Conservation (phyloP, 1,140 invertebrate species). For the Lordiphosa stackelbergi region DNA sequence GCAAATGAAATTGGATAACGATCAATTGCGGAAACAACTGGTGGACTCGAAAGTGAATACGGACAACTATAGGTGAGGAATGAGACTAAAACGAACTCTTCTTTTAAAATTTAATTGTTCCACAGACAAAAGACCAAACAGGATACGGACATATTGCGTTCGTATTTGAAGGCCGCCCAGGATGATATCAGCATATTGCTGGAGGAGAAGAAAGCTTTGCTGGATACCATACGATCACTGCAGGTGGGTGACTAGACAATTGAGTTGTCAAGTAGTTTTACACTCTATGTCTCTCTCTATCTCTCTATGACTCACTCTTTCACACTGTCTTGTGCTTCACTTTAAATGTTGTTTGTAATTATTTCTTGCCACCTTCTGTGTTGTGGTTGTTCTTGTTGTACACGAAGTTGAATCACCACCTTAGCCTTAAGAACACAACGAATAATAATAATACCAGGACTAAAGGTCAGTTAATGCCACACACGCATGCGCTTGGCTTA, state of each 20-base stretch:
- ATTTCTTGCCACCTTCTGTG: constrained; percentile 35
- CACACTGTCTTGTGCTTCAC: constrained; percentile 15
- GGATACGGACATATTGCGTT: constrained; percentile 81
- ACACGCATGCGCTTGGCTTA: constrained; percentile 35
- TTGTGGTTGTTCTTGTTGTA: constrained; percentile 52
- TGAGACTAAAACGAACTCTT: too few relatives aligned
- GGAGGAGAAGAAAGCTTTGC: constrained; percentile 85
- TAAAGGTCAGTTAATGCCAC: constrained; percentile 62
- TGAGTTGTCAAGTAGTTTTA: background rate
- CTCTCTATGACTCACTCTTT: constrained; percentile 11
- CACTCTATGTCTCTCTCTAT: constrained; percentile 41
- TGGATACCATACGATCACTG: constrained; percentile 82
- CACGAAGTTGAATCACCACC: constrained; percentile 61
- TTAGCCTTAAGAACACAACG: constrained; percentile 64
- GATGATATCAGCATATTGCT: constrained; percentile 84
- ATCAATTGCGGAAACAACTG: constrained; percentile 81
- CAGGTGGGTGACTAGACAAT: constrained; percentile 77
- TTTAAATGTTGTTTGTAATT: constrained; percentile 46
- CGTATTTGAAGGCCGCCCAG: constrained; percentile 82
- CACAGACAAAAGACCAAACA: constrained; percentile 80
- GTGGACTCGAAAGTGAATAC: constrained; percentile 81
- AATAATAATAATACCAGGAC: constrained; percentile 66
- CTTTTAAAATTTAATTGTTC: too few relatives aligned
- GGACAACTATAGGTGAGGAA: constrained; percentile 80
- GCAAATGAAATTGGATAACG: constrained; percentile 82